Percentiles rank a stretch among this genome's conserved stretches.
Conservation (phyloP, 2,113 vertebrate species). For the Rhea pennata region DNA sequence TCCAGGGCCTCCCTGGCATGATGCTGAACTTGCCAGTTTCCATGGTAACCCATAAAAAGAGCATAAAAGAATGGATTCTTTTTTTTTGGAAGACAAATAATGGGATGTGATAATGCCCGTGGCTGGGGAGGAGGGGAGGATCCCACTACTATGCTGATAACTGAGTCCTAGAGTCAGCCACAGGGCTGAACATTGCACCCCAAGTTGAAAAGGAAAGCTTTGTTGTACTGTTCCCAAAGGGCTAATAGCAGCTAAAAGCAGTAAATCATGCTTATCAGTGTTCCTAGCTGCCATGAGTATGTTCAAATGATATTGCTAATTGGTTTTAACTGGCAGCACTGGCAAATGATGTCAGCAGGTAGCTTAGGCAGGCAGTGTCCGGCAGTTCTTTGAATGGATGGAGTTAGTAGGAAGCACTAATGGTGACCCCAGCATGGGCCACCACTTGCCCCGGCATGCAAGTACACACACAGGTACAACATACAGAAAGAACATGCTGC, state of each 20-base stretch:
- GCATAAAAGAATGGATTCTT: background rate
- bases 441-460: background rate
- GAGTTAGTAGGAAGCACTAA: background rate
- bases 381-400: background rate
- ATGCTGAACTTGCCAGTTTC: slow-evolving; percentile 24
- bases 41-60: background rate
- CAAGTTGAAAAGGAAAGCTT: background rate
- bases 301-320: background rate
- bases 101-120: background rate
- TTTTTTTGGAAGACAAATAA: slow-evolving; percentile 1
- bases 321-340: background rate
- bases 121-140: background rate
- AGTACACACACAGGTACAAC: background rate
- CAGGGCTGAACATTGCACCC: background rate
- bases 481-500: background rate
- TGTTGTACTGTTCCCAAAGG: background rate
- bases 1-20: background rate
- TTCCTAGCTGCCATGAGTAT: background rate
- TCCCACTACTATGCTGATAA: background rate
- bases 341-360: background rate
- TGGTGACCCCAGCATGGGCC: background rate
- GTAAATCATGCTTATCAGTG: background rate
- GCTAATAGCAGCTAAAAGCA: background rate
- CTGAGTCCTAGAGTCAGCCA: background rate
- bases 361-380: background rate